A percentile compares a stretch with the other conserved stretches of the same genome.
phyloP scores from a whole-genome alignment of 2,888 invertebrate genomes.

The Tetanocera ferruginea region DNA sequence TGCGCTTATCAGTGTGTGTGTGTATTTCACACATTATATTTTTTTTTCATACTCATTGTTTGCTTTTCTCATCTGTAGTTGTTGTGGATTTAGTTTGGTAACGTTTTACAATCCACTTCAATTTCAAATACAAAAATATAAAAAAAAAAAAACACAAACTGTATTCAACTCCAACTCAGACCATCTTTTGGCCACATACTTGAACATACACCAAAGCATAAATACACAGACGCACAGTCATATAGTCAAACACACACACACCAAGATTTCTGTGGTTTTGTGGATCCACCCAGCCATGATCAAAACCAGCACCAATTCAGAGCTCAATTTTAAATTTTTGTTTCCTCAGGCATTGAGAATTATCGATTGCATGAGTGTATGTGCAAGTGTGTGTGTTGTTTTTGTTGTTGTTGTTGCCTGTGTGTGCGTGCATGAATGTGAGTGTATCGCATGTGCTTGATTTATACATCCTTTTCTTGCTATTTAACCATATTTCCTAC shows the following conservation, averaged over 20 bases:
- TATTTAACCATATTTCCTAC: too few relatives aligned
- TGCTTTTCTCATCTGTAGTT: background rate
- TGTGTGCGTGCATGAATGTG: background rate
- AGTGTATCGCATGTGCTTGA: too few relatives aligned
- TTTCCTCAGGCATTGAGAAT: background rate
- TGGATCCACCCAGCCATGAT: background rate
- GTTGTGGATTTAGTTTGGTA: background rate
- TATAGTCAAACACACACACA: background rate
- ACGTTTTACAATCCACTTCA: background rate
- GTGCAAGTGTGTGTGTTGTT: too few relatives aligned
- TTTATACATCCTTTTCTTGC: too few relatives aligned
- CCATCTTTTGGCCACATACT: background rate
- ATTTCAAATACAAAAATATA: background rate
- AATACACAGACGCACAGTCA: background rate
- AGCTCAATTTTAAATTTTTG: slow-evolving; percentile 3
- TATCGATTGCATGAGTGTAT: background rate
- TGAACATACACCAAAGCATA: background rate
- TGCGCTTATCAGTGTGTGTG: too few relatives aligned
- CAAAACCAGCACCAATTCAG: background rate
- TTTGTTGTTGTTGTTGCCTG: background rate
- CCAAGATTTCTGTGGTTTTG: background rate
- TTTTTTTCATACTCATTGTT: background rate
- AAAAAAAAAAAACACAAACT: too few relatives aligned
- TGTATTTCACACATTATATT: too few relatives aligned
- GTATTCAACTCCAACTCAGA: background rate